phyloP scores from a whole-genome alignment of 1,140 invertebrate genomes.

The Drosophila dunni region DNA sequence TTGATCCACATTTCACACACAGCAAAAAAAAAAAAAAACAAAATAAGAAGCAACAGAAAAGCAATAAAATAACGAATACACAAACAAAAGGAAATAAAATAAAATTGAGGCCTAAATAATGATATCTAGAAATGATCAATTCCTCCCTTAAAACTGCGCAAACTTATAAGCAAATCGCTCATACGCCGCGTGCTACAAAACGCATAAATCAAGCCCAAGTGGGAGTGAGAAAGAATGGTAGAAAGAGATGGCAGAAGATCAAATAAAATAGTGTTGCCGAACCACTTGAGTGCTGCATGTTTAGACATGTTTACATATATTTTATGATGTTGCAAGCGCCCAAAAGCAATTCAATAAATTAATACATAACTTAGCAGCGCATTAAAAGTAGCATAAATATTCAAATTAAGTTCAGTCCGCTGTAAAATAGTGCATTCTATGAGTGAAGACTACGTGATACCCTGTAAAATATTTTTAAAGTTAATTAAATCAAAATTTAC shows the following conservation, averaged over 20 bases:
- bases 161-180: conserved; percentile 11
- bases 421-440: not conserved
- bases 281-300: too few relatives aligned
- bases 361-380: conserved; percentile 16
- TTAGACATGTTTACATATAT: not conserved
- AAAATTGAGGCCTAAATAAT: not conserved
- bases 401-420: conserved; percentile 3
- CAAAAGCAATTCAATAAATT: conserved; percentile 16
- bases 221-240: not conserved
- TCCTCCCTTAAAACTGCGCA: conserved; percentile 6
- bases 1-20: conserved; percentile 69
- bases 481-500: too few relatives aligned
- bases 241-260: not conserved
- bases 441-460: not conserved
- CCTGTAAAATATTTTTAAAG: not conserved
- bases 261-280: not conserved
- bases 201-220: conserved; percentile 7
- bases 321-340: conserved; percentile 5
- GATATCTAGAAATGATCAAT: conserved; percentile 27
- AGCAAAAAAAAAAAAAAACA: conserved; percentile 26
- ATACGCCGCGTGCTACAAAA: conserved; percentile 7
- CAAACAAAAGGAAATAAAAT: not conserved
- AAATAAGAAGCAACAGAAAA: conserved; percentile 17
- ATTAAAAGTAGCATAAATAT: conserved; percentile 13
- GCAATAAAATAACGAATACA: conserved; percentile 2